Evolutionary conservation across 2,888 invertebrate species (phyloP), one percentile per base, ranked within the genome.

Genomic region (Xestia rhomboidea): DNA sequence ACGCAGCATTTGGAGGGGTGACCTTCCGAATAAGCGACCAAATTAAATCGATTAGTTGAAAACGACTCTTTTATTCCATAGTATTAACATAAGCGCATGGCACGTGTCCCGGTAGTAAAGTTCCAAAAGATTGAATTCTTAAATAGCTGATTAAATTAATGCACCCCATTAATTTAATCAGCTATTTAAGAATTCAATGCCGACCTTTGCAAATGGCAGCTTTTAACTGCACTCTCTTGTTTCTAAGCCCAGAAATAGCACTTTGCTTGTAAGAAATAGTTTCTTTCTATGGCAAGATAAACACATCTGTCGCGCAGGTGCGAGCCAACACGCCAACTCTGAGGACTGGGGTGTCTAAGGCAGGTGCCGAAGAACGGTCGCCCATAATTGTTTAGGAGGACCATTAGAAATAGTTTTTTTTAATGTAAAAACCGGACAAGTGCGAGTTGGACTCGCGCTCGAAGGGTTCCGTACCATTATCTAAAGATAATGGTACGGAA

Each of bases 291-390:
- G 49, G 76, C 75, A 82, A 68, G 70, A 78, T 74, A 73, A 70
- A 84, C 89, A 90, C 96, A 96, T 95, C 95, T 95, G 96, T 90
- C 92, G 89, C 73, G 95, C 96, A 96, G 95, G 94, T 96, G 95
- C 89, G 85, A 84, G 79, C 70, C 77, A 76, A 81, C 87, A 88
- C 84, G 83, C 73, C 76, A 76, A 80, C 87, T 87, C 85, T 84
- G 81, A 83, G 60, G 81, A 75, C 85, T 84, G 81, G 84, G 49
- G 81, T 78, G 69, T 71, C 75, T 54, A 78, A 78, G 74, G 91
- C 91, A 92, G 91, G 92, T 89, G 91, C 73, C 54, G 71, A 71
- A 76, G 77, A 79, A 76, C 75, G 62, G 73, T 49, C 30, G 54
- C 67, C 41, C 49, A 73, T 83, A 81, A 77, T 73, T 87, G 76